A percentile compares a stretch with the other conserved stretches of the same genome.
Evolutionary conservation across 1,140 invertebrate genomes (phyloP).

Genomic region (Brachionus paranguensis): DNA sequence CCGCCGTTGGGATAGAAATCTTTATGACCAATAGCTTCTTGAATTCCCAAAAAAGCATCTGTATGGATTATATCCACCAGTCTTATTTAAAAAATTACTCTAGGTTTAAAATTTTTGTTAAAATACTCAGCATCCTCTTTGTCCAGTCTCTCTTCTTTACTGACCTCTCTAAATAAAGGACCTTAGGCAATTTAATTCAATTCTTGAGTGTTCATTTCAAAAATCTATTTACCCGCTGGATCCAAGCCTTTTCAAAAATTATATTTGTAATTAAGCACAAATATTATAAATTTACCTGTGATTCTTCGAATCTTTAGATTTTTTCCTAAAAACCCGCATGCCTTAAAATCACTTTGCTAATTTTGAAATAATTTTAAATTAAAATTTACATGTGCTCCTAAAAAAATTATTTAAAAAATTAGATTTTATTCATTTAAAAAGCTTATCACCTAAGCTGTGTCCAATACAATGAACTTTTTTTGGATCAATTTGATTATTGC

Average conservation of each 20-base stretch:
- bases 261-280: constrained; percentile 47
- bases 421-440: background rate
- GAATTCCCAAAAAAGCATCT: constrained; percentile 63
- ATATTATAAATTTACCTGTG: constrained; percentile 58
- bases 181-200: background rate
- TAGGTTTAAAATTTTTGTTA: background rate
- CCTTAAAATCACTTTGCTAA: background rate
- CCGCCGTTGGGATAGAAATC: constrained; percentile 42
- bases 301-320: constrained; percentile 72
- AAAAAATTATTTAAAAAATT: background rate
- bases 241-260: constrained; percentile 61
- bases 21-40: constrained; percentile 61
- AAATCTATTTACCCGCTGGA: constrained; percentile 76
- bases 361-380: background rate
- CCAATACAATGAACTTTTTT: constrained; percentile 69
- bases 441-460: constrained; percentile 71
- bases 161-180: constrained; percentile 59
- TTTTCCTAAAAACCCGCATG: constrained; percentile 76
- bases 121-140: constrained; percentile 72
- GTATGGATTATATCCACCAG: constrained; percentile 91
- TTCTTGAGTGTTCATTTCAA: background rate
- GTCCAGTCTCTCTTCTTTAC: constrained; percentile 73
- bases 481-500: constrained; percentile 40
- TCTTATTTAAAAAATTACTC: background rate
- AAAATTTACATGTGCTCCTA: background rate